Evolutionary conservation across 2,888 invertebrate genomes (phyloP), one percentile per base, ranked within the genome.

Genomic region (Vandiemenella viatica): DNA sequence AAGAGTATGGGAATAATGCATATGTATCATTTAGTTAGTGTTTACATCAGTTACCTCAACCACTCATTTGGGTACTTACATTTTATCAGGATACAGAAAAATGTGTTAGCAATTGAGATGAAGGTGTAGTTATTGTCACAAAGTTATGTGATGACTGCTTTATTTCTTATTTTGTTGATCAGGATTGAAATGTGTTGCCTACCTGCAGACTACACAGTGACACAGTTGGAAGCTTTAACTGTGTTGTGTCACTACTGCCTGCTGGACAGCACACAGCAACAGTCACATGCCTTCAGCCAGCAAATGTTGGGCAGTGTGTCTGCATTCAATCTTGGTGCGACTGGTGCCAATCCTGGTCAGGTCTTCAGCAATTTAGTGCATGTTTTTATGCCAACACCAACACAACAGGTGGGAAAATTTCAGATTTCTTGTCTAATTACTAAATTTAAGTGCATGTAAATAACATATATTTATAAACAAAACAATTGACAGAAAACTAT

Each of bases 231-330:
- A 66, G 81, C 83, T 4, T 66, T 88, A 55, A 86, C 85, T 1
- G 78, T 81, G 43, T 67, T 88, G 23, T 79, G 83, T 57, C 88
- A 88, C 64, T 87, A 83, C 62, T 87, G 86, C 58, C 68, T 88
- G 48, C 67, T 88, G 57, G 83, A 83, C 62, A 73, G 72, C 18
- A 75, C 78, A 0, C 75, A 75, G 57, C 75, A 73, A 63, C 63
- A 70, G 15, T 71, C 72, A 5, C 73, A 73, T 55, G 68, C 74
- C 2, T 74, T 75, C 46, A 74, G 72, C 56, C 74, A 74, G 57
- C 71, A 73, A 6, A 66, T 71, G 53, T 69, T 72, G 5, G 69
- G 71, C 48, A 55, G 59, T 4, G 70, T 69, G 17, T 53, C 50
- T 10, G 67, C 69, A 19, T 67, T 73, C 22, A 67, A 73, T 1